These are phyloP conservation scores for Halichoerus grypus DNA, from an alignment of 2,113 vertebrate genomes.

Conservation along the genomic window DNA sequence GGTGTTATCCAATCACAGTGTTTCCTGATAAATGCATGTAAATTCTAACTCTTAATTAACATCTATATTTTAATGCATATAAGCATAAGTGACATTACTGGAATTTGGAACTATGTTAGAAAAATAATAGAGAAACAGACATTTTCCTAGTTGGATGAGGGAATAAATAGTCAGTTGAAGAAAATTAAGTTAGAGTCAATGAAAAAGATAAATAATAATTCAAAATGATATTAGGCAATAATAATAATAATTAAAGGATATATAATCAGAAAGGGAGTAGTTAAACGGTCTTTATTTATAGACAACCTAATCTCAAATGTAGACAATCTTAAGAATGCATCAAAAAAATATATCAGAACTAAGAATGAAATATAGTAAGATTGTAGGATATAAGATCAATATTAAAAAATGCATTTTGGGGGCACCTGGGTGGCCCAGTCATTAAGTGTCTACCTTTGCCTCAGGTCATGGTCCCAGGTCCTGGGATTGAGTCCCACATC, in stretches of 20 bases:
- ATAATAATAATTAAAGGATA: neutral
- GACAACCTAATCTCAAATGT: neutral
- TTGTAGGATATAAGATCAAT: neutral
- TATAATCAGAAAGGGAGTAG: neutral
- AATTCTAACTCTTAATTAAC: neutral
- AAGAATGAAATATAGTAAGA: neutral
- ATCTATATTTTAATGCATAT: neutral
- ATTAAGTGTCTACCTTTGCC: too few species aligned
- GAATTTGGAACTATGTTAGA: neutral
- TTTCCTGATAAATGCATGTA: neutral
- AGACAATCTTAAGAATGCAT: neutral
- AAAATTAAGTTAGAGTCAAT: constrained; percentile 1
- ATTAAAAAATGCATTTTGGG: neutral
- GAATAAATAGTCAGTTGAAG: neutral
- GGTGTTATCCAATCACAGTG: neutral
- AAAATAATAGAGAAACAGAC: neutral
- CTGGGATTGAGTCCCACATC: too few species aligned
- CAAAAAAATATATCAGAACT: neutral
- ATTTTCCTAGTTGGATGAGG: neutral
- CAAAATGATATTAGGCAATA: neutral
- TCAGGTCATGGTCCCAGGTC: too few species aligned
- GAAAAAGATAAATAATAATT: neutral
- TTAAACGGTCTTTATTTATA: neutral
- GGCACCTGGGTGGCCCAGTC: too few species aligned
- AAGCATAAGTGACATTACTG: neutral